phyloP scores from a whole-genome alignment of 2,888 invertebrate genomes.

The Notodonta dromedarius region DNA sequence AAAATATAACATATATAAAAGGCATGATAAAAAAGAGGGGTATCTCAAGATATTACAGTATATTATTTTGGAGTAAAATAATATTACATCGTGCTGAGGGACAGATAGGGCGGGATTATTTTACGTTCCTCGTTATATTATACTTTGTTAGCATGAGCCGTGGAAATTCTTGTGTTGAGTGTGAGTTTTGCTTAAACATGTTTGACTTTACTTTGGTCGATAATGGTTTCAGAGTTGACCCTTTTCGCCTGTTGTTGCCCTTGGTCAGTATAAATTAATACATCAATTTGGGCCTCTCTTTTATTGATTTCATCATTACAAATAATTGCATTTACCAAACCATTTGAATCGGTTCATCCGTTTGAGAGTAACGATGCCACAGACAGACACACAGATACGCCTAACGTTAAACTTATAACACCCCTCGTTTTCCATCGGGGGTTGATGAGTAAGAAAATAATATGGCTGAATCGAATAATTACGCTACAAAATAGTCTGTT shows the following conservation, averaged over 20 bases:
- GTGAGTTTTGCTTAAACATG: constrained; percentile 12
- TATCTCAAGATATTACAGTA: constrained; percentile 46
- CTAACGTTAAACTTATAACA: too few species aligned
- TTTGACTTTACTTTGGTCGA: constrained; percentile 12
- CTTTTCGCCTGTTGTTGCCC: too few species aligned
- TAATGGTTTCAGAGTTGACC: too few species aligned
- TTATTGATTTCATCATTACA: too few species aligned
- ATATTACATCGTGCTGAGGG: constrained; percentile 34
- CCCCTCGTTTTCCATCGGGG: too few species aligned
- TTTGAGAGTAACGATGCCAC: too few species aligned
- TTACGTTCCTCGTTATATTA: neutral
- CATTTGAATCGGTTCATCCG: too few species aligned
- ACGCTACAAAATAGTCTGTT: constrained; percentile 17
- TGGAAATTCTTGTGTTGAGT: constrained; percentile 2
- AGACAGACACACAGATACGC: too few species aligned
- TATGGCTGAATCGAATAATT: neutral
- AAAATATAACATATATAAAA: constrained; percentile 42
- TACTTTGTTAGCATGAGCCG: constrained; percentile 8
- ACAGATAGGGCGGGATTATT: constrained; percentile 15
- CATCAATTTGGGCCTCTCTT: too few species aligned
- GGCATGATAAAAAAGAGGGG: constrained; percentile 23
- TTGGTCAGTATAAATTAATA: too few species aligned
- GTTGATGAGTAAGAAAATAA: too few species aligned
- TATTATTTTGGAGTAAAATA: constrained; percentile 47
- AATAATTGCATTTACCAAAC: too few species aligned